Base-by-base conservation (phyloP, 2,113 vertebrate genomes). In the Artemisiospiza belli region DNA sequence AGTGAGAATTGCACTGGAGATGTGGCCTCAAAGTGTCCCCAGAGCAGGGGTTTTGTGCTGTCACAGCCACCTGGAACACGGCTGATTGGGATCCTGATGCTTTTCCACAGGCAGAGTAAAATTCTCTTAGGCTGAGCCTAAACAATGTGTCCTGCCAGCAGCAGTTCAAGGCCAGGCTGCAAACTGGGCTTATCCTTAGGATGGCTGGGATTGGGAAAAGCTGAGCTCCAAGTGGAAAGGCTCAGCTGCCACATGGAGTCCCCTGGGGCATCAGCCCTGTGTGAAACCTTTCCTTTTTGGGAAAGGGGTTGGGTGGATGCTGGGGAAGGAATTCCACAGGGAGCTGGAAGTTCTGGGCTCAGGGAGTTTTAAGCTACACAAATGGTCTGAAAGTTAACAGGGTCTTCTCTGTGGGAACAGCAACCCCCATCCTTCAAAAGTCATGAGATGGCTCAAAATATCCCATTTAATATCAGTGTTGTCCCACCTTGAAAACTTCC, bases 81-180 rank as follows among this genome's bases (percentile, higher is more conserved):
- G 21, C 77, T 91, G 62, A 33, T 23, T 10, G 46, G 25, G 70
- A 15, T 43, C 21, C 41, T 55, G 37, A 27, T 61, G 57, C 5
- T 79, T 73, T 82, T 28, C 69, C 70, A 57, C 41, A 61, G 25
- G 49, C 31, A 62, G 58, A 76, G 4, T 27, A 54, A 92, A 61
- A 15, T 49, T 14, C 22, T 63, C 37, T 49, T 41, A 16, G 12
- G 17, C 37, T 24, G 37, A 78, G 46, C 14, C 37, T 33, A 28
- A 51, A 46, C 76, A 47, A 31, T 0, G 0, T 0, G 5, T 43
- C 62, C 67, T n/a, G 52, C 35, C 5, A 1, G 51, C 72, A 76
- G 62, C 70, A 72, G 62, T 43, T 57, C 61, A 3, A 0, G 2
- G 57, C 64, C 3, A 33, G 1, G 44, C 47, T 39, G 39, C 39